Evolutionary conservation across 1,140 invertebrate genomes (phyloP), one percentile per base, ranked within the genome.

Genomic region (Meloidogyne exigua): DNA sequence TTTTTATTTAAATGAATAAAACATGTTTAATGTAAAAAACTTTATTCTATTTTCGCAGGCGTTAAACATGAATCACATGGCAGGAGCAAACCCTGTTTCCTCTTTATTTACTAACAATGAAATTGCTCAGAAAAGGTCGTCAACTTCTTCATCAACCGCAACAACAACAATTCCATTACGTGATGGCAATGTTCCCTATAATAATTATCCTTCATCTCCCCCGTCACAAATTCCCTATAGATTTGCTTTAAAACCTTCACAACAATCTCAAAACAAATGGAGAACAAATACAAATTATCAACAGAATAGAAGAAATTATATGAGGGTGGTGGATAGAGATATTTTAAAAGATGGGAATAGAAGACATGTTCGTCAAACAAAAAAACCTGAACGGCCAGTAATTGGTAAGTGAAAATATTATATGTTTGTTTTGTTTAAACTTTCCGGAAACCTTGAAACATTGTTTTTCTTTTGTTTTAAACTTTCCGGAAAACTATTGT

Each of bases 271-370:
- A 57, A n/a, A 57, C 10, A 57, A 57, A 57, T 57, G n/a, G 18
- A 57, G n/a, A 57, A 39, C 36, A 39, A 57, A 57, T 57, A 57
- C 49, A n/a, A n/a, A 57, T 57, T 57, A 57, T 57, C 44, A 49
- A 49, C 13, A 49, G 4, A 49, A 3, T 57, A 57, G 49, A 57
- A 57, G 49, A 57, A n/a, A 57, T 57, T n/a, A 57, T 57, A n/a
- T 57, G 49, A 57, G 49, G 21, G n/a, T 57, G 21, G 49, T 57
- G 5, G 49, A 57, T 57, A 57, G 49, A 57, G 49, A 57, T 57
- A 57, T 57, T 57, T n/a, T n/a, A 1, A 57, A n/a, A 21, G 49
- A 57, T n/a, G 36, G 36, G 10, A 57, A 57, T 57, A 57, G 49
- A 10, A 57, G 49, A n/a, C 49, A 57, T 57, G 18, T 57, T 57